Evolutionary conservation across 2,888 invertebrate genomes (phyloP), one percentile per base, ranked within the genome.

Genomic region (Andrena bucephala): DNA sequence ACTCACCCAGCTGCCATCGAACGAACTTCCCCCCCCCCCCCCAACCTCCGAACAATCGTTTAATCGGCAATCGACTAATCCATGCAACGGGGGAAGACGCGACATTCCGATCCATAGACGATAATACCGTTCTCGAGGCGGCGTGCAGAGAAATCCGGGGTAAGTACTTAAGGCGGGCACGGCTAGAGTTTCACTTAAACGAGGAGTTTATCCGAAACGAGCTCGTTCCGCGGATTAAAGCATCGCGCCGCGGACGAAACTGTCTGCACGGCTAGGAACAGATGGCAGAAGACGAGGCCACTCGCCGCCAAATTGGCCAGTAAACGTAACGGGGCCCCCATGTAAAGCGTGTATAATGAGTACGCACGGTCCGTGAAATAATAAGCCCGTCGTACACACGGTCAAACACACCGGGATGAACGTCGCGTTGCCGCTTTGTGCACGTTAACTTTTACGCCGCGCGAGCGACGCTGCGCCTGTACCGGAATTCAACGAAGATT

Each of bases 141-240:
- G 54, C 13, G 59, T 31, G 63, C 65, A 63, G 54, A 81, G 57
- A 63, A 67, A 74, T 24, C 27, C 48, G 70, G 59, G 62, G 60
- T 69, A 72, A 85, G 78, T 65, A 77, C 82, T 84, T 75, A 77
- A 81, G 81, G 67, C 74, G 70, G 73, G 54, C 77, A 75, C 70
- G 78, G 70, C 52, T 69, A 66, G 85, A 89, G 87, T 89, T 89
- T 87, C 87, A 87, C 89, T 87, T 87, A 87, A 87, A 87, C 85
- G 89, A 87, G 87, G 85, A 87, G 89, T 88, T 88, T 89, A 88
- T 87, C 89, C 85, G 83, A 85, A 88, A 89, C 78, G 85, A 81
- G 89, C 85, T 87, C 89, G 83, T 88, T 89, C 31, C 77, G 76
- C 77, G 89, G 87, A 88, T 89, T 88, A 88, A 89, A 88, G 87